Evolutionary conservation across 2,888 invertebrate genomes (phyloP).

Genomic region (Galeopsomyia nigrocyanea): DNA sequence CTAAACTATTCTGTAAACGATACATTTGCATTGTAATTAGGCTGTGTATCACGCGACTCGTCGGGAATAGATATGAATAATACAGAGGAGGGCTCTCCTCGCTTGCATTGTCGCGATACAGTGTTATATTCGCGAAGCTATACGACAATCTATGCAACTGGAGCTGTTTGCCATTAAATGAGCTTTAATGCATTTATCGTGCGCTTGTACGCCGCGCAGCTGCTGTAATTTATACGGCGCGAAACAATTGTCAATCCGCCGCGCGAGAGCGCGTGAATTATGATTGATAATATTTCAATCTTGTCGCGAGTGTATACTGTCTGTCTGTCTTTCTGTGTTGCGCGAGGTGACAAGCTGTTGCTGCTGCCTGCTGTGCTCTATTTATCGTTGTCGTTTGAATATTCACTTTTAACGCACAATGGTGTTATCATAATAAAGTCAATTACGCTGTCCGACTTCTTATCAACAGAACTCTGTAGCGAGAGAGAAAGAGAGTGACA

Average conservation of each 20-base stretch:
- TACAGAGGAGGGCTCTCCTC: slow-evolving; percentile 32
- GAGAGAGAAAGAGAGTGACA: too few species aligned
- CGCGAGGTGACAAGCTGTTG: slow-evolving; percentile 31
- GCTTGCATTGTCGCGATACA: slow-evolving; percentile 36
- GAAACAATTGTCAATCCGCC: neutral
- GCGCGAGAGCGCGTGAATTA: neutral
- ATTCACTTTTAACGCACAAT: too few species aligned
- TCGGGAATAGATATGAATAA: slow-evolving; percentile 40
- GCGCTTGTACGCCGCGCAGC: neutral
- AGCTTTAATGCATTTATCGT: slow-evolving; percentile 45
- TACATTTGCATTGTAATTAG: slow-evolving; percentile 47
- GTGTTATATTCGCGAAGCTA: neutral
- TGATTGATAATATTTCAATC: slow-evolving; percentile 1
- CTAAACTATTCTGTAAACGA: slow-evolving; percentile 46
- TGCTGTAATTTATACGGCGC: slow-evolving; percentile 30
- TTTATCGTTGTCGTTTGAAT: too few species aligned
- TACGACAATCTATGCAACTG: slow-evolving; percentile 31
- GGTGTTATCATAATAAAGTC: too few species aligned
- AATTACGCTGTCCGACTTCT: too few species aligned
- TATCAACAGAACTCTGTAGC: too few species aligned
- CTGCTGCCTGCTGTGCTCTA: slow-evolving; percentile 2
- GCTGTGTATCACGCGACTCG: slow-evolving; percentile 1
- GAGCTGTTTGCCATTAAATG: slow-evolving; percentile 39
- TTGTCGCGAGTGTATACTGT: slow-evolving; percentile 6
- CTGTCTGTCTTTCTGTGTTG: too few species aligned